These are phyloP conservation scores for Heliocidaris erythrogramma DNA, from an alignment of 35 echinoderm and acorn worm genomes.

Conservation along the genomic window DNA sequence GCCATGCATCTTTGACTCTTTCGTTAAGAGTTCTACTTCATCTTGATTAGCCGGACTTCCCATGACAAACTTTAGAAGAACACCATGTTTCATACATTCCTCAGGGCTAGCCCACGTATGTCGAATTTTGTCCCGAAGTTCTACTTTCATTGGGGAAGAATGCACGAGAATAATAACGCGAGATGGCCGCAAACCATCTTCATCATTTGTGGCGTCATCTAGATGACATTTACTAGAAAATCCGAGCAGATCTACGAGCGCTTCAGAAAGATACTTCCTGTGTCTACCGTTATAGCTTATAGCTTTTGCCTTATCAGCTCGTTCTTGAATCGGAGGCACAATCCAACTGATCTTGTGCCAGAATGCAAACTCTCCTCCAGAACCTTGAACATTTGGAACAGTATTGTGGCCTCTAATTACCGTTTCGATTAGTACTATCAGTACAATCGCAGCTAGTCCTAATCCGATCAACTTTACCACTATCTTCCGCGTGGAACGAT, in stretches of 20 bases:
- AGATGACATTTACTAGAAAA: neutral
- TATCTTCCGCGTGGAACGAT: neutral
- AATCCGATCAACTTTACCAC: neutral
- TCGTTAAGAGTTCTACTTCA: neutral
- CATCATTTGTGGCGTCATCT: neutral
- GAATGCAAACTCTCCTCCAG: neutral
- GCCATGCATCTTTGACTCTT: neutral
- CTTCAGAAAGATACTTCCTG: neutral
- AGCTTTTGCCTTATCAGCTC: neutral
- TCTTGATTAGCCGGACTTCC: neutral
- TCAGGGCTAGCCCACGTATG: conserved; percentile 23
- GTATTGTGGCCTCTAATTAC: neutral
- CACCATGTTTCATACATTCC: neutral
- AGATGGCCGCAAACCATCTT: neutral
- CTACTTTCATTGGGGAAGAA: neutral
- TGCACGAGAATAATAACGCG: neutral
- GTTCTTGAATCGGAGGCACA: neutral
- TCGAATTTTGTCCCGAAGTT: neutral
- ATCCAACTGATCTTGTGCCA: neutral
- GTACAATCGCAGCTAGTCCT: neutral
- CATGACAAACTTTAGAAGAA: neutral
- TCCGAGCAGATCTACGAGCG: neutral
- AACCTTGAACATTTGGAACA: neutral
- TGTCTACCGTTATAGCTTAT: neutral
- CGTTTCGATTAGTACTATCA: neutral